Base-by-base conservation (phyloP, 2,888 invertebrate genomes). In the Lepidochitona cinerea region DNA sequence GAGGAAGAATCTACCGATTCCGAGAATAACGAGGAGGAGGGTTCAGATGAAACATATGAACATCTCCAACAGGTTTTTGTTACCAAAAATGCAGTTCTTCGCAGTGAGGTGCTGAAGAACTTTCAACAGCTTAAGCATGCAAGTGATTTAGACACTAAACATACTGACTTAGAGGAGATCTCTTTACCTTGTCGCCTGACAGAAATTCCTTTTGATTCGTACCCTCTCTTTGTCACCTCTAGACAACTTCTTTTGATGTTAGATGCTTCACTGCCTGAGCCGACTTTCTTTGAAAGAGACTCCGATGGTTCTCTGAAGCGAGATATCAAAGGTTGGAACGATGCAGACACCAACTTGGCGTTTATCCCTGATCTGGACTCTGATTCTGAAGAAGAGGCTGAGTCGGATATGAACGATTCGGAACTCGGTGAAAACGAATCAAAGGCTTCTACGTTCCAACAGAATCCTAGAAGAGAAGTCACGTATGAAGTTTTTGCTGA, bases 41-140 rank as follows among this genome's bases (percentile, higher is more conserved):
- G n/a, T n/a, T n/a, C 49, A 0, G 18, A 14, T 4, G 49, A 70
- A 33, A 3, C 37, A 36, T 77, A 74, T 69, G 75, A 75, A 49
- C 79, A 81, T 36, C 72, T 83, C 26, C 81, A 79, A 54, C 83
- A 81, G 73, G 75, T 86, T 32, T 87, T 87, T 75, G 80, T 87
- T 66, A 87, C 87, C 0, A 86, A 87, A 77, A 88, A 87, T 73
- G 79, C 82, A 23, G 83, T 86, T 7, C 76, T 88, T 37, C 87
- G 87, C 73, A 83, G 75, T 53, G 87, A 87, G 70, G 84, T 88
- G 12, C 78, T 83, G 76, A 88, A 87, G 75, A 87, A 84, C 41
- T 87, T 87, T 69, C 70, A 77, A 6, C 85, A 85, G 71, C 76
- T 88, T 35, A 82, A 83, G 65, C 82, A 83, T 73, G 86, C 84